phyloP scores from a whole-genome alignment of 2,797 vertebrate species.

The Pelochelys cantorii region DNA sequence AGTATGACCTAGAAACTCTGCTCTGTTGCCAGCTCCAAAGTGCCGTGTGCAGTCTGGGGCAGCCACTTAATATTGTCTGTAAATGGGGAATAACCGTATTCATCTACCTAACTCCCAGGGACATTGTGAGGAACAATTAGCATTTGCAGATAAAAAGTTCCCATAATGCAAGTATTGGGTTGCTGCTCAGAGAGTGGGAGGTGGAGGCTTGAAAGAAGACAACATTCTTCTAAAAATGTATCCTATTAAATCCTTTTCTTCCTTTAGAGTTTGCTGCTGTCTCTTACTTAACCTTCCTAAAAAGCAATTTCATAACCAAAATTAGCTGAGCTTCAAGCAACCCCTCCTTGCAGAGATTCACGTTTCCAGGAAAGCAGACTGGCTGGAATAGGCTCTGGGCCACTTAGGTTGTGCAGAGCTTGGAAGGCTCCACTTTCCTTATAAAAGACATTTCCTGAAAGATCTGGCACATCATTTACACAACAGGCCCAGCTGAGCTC shows the following conservation, averaged over 20 bases:
- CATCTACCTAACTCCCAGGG: rapidly evolving
- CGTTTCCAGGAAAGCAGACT: constrained; percentile 47
- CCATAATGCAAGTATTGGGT: background rate
- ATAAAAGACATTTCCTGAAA: constrained; percentile 72
- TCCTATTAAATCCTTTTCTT: background rate
- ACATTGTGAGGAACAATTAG: background rate
- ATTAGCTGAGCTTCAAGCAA: constrained; percentile 71
- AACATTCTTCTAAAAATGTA: background rate
- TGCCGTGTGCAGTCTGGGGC: background rate
- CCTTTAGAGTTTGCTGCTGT: background rate
- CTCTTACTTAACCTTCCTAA: constrained; percentile 67
- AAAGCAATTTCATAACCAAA: constrained; percentile 71
- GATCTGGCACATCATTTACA: constrained; percentile 55
- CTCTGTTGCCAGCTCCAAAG: background rate
- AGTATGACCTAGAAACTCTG: rapidly evolving
- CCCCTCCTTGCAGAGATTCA: constrained; percentile 60
- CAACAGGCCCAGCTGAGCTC: constrained; percentile 55
- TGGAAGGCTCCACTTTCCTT: constrained; percentile 59
- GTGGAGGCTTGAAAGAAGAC: background rate
- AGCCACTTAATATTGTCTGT: background rate
- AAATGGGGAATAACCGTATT: background rate
- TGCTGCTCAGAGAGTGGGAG: background rate
- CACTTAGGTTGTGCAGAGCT: constrained; percentile 30
- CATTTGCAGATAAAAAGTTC: background rate
- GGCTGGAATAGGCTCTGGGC: constrained; percentile 65